phyloP scores from a whole-genome alignment of 2,113 vertebrate genomes.

The Notothenia rossii region DNA sequence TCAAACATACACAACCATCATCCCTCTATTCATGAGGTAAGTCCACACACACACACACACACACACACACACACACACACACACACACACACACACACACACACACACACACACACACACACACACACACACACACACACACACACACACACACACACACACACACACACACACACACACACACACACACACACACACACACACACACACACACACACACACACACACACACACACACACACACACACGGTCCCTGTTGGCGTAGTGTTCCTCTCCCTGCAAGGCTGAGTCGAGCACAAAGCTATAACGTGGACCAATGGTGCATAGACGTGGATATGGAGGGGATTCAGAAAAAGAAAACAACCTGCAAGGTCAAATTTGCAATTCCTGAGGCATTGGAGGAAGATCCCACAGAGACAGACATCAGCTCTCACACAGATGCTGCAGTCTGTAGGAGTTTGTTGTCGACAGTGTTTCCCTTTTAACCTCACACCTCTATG shows the following conservation, averaged over 20 bases:
- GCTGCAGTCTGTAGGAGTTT: slow-evolving; percentile 38
- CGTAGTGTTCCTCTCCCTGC: slow-evolving; percentile 11
- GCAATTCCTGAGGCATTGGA: slow-evolving; percentile 30
- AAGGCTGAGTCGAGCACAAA: slow-evolving; percentile 23
- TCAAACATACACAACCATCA: not conserved
- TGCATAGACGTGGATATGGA: slow-evolving; percentile 37
- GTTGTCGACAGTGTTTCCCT: slow-evolving; percentile 30
- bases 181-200: slow-evolving; percentile 14
- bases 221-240: slow-evolving; percentile 4
- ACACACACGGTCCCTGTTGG: slow-evolving; percentile 4
- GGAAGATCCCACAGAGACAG: slow-evolving; percentile 24
- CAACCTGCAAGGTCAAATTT: slow-evolving; percentile 53
- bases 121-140: slow-evolving; percentile 9
- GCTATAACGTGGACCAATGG: slow-evolving; percentile 38
- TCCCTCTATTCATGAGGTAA: no score
- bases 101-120: slow-evolving; percentile 1
- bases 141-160: slow-evolving; percentile 12
- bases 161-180: slow-evolving; percentile 16
- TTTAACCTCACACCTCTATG: slow-evolving; percentile 31
- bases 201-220: slow-evolving; percentile 3
- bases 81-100: slow-evolving; percentile 1
- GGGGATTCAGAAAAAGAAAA: not conserved
- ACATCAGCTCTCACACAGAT: slow-evolving; percentile 48
- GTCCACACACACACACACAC: slow-evolving; percentile 5
- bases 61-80: slow-evolving; percentile 1